Percentiles rank a stretch among this genome's conserved stretches.
These are phyloP conservation scores for Anguilla rostrata DNA, from an alignment of 2,113 vertebrate genomes.

Conservation along the genomic window DNA sequence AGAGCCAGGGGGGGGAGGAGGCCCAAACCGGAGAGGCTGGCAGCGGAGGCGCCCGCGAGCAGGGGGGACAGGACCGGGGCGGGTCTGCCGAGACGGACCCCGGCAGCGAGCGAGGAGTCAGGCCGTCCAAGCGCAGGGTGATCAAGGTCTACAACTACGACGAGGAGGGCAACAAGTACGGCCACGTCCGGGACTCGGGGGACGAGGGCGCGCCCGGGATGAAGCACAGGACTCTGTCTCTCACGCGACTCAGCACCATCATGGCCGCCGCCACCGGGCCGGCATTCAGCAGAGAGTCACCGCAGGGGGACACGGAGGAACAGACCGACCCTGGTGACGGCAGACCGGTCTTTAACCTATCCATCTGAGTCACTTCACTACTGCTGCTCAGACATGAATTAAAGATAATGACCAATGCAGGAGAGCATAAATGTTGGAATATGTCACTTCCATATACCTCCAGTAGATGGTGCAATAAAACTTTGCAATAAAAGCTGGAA, in stretches of 20 bases:
- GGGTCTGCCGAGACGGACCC: background rate
- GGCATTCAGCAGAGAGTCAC: constrained; percentile 15
- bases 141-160: constrained; percentile 74
- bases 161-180: constrained; percentile 62
- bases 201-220: constrained; percentile 25
- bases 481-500: background rate
- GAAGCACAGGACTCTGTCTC: constrained; percentile 60
- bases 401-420: background rate
- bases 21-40: background rate
- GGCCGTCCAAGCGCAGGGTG: constrained; percentile 28
- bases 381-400: background rate
- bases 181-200: constrained; percentile 47
- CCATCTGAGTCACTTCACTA: background rate
- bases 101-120: background rate
- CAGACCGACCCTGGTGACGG: background rate
- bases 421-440: background rate
- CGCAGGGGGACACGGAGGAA: background rate
- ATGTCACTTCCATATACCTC: background rate
- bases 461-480: background rate
- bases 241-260: constrained; percentile 65
- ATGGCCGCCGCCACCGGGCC: constrained; percentile 50
- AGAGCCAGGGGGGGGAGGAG: background rate
- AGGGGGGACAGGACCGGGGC: background rate
- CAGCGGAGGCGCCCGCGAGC: background rate
- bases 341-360: background rate